Base-by-base conservation (phyloP, 2,888 invertebrate species). In the Chaetogeoica ovagalla region DNA sequence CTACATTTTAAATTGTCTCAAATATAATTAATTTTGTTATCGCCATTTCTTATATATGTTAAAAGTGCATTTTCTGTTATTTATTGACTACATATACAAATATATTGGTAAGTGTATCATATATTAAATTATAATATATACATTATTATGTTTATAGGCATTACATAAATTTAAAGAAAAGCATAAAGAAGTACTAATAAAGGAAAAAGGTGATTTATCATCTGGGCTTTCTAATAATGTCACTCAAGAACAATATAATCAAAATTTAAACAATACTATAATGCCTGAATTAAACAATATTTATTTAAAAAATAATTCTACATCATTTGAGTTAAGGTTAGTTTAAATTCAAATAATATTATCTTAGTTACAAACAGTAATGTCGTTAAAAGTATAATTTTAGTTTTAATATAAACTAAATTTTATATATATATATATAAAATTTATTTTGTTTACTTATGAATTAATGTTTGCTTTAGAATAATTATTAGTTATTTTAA, bases 131-230 rank as follows among this genome's bases (percentile, higher is more conserved):
- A 43, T 9, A 43, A 43, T 30, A 30, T 30, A 30, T 30, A 30
- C 19, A 57, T 57, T 21, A 39, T 70, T 52, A 15, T 63, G 13
- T 71, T 71, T 17, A 17, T 63, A 79, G 79, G 79, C 69, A 63
- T 52, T 79, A 23, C 63, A 71, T 43, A 52, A 62, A 39, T 63
- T 79, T 55, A 79, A 70, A 63, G 70, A 70, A 63, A 79, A 63
- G 39, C 70, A 30, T 11, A 55, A 55, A 79, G 71, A 70, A 70
- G 23, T 39, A 63, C 21, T 48, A 55, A 55, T 13, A 9, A 71
- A 65, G 62, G 63, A 79, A 60, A 63, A 70, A 19, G 13, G 17
- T n/a, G 13, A n/a, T 52, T 5, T 21, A 62, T n/a, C 23, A 69
- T 21, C 60, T 52, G 43, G 7, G 8, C n/a, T 52, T 52, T 62